Conservation (phyloP, 1,140 invertebrate genomes). For the Triops cancriformis region DNA sequence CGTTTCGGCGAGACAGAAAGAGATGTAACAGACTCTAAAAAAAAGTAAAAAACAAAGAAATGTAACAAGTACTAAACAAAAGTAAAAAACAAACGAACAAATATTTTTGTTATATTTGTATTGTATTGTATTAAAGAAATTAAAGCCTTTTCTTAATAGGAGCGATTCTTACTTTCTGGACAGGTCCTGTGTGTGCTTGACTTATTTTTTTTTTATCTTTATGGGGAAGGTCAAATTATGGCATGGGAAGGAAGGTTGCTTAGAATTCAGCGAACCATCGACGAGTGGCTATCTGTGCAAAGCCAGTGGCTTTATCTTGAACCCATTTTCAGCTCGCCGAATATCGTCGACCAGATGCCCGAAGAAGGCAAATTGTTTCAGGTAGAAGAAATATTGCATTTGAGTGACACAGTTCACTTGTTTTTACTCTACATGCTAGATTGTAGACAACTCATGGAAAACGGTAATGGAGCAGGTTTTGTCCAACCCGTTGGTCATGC, state of each 20-base stretch:
- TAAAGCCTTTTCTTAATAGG: too few relatives aligned
- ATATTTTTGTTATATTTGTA: too few relatives aligned
- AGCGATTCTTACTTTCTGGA: not conserved
- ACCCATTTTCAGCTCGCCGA: conserved; percentile 86
- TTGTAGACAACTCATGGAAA: conserved; percentile 67
- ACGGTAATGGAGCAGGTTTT: conserved; percentile 65
- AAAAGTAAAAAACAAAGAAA: too few relatives aligned
- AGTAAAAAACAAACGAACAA: too few relatives aligned
- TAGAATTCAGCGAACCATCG: conserved; percentile 66
- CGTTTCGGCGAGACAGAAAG: not conserved
- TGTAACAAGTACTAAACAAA: too few relatives aligned
- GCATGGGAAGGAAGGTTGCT: conserved; percentile 73
- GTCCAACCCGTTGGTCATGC: conserved; percentile 62
- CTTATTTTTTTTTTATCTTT: not conserved
- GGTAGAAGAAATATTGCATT: conserved; percentile 28
- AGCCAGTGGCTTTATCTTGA: conserved; percentile 84
- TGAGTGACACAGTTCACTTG: not conserved
- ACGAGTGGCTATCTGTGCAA: conserved; percentile 81
- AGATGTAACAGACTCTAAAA: not conserved
- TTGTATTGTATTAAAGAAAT: too few relatives aligned
- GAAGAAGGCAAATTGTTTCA: conserved; percentile 72
- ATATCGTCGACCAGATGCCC: conserved; percentile 87
- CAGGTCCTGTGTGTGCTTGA: not conserved
- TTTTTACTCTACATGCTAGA: conserved; percentile 34
- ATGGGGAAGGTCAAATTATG: conserved; percentile 51